These are phyloP conservation scores for Rhinatrema bivittatum DNA, from an alignment of 2,797 vertebrate genomes.

Conservation along the genomic window DNA sequence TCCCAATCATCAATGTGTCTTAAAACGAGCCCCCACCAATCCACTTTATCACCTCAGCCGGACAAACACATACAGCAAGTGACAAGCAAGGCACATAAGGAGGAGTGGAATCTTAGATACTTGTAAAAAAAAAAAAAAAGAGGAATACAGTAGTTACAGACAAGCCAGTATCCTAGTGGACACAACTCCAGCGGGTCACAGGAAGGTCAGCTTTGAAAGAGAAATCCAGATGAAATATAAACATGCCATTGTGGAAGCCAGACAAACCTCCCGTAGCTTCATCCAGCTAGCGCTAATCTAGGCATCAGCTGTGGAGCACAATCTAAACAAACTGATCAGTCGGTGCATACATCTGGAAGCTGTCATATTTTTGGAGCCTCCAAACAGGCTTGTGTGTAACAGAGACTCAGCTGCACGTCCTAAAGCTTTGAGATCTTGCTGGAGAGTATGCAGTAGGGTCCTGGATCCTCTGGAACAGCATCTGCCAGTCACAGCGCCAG, in stretches of 20 bases:
- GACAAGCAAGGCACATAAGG: too few relatives aligned
- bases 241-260: constrained; percentile 72
- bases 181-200: constrained; percentile 69
- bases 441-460: constrained; percentile 22
- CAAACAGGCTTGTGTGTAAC: constrained; percentile 29
- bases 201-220: constrained; percentile 73
- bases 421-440: constrained; percentile 16
- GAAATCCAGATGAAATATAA: constrained; percentile 84
- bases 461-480: too few relatives aligned
- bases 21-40: too few relatives aligned
- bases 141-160: too few relatives aligned
- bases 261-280: constrained; percentile 72
- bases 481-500: too few relatives aligned
- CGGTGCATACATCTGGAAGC: constrained; percentile 83
- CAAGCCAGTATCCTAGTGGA: constrained; percentile 54
- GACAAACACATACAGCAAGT: too few relatives aligned
- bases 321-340: constrained; percentile 88
- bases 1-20: too few relatives aligned
- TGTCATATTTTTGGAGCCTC: constrained; percentile 72
- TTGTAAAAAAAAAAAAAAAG: too few relatives aligned
- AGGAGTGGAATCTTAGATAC: too few relatives aligned
- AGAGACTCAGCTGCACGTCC: constrained; percentile 22
- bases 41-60: too few relatives aligned
- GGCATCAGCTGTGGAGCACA: constrained; percentile 82
- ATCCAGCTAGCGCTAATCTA: constrained; percentile 87